Evolutionary conservation across 1,140 invertebrate species (phyloP), one percentile per base, ranked within the genome.

Genomic region (Pectinophora gossypiella): DNA sequence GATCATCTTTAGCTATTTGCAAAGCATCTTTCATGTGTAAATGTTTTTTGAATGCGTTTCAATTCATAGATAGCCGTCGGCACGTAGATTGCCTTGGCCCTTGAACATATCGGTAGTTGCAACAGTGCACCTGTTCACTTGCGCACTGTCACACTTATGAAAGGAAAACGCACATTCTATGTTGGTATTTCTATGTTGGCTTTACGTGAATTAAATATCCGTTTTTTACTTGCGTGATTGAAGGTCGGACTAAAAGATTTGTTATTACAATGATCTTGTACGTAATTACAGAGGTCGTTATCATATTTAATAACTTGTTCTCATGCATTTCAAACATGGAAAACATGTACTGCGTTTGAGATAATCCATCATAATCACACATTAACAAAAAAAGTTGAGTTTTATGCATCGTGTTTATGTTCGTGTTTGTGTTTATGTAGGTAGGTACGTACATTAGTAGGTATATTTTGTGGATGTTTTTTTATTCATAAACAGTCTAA

Each of bases 31-130:
- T n/a, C n/a, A n/a, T 38, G 59, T 68, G 68, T 68, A 66, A 73
- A 71, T 73, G 62, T 66, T 58, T 60, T 65, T 70, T 71, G 61
- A 69, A 54, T 65, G 59, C 72, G 74, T 72, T 69, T 61, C 53
- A 59, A 64, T 71, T 72, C 51, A 51, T 58, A 61, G 59, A 58
- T 66, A 54, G 45, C 51, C 48, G 23, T 61, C 50, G 44, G 50
- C 61, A 65, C 55, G 56, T 55, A 53, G 49, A 59, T 65, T 63
- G 50, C 63, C 68, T 76, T 76, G 62, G 63, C 51, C 51, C 36
- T 51, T 66, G 2, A 15, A 40, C 27, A 32, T 32, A 32, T 32
- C 27, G 9, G 27, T 32, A 32, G 9, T 32, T 32, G 6, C 27
- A 32, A 32, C 27, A 12, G 27, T 32, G n/a, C 27, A 32, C 27